Conservation (phyloP, 2,113 vertebrate genomes). For the Thymallus thymallus region DNA sequence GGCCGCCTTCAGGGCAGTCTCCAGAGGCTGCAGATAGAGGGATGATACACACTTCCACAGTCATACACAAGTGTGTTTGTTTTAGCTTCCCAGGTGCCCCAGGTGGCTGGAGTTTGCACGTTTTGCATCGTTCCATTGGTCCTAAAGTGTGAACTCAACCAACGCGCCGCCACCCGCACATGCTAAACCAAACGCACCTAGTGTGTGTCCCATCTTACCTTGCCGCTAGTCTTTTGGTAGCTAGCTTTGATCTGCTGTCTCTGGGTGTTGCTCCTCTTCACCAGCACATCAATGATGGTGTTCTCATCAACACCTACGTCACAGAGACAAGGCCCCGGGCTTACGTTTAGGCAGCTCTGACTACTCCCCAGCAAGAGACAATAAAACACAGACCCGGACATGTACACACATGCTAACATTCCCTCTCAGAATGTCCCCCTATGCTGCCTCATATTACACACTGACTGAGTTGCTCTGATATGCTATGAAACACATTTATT, state of each 20-base stretch:
- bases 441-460: background rate
- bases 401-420: conserved; percentile 11
- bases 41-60: background rate
- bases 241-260: conserved; percentile 89
- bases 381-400: no score
- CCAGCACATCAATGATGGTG: conserved; percentile 89
- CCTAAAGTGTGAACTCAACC: no score
- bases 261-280: conserved; percentile 86
- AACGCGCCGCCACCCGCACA: no score
- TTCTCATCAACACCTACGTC: conserved; percentile 89
- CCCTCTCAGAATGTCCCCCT: background rate
- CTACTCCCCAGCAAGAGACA: background rate
- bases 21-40: conserved; percentile 74
- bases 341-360: background rate
- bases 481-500: no score
- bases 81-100: no score
- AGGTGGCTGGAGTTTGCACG: no score
- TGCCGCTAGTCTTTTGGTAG: conserved; percentile 84
- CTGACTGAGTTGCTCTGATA: background rate
- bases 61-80: background rate
- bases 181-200: background rate
- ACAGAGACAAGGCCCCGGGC: background rate
- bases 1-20: conserved; percentile 79
- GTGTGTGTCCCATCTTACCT: conserved; percentile 68
- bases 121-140: background rate